Percentiles rank a stretch among this genome's conserved stretches.
Conservation (phyloP, 2,797 vertebrate species). For the Gouania willdenowi region DNA sequence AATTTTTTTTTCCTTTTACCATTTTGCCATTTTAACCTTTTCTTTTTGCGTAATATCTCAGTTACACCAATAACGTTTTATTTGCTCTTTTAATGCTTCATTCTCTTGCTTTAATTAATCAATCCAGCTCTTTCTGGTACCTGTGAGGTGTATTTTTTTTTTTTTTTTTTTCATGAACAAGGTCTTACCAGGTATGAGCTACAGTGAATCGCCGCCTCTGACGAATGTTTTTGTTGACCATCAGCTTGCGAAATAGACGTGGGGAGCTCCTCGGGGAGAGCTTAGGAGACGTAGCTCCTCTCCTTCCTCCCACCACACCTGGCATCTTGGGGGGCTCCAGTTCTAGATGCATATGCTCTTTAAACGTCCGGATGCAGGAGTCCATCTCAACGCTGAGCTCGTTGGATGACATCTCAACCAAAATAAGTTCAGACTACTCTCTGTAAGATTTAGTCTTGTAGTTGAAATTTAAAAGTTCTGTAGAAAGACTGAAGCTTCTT, state of each 20-base stretch:
- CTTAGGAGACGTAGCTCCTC: conserved; percentile 90
- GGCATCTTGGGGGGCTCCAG: conserved; percentile 88
- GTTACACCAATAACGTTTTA: too few species aligned
- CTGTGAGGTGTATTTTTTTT: neutral
- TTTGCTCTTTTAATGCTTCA: too few species aligned
- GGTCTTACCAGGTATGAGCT: conserved; percentile 96
- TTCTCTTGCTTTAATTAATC: too few species aligned
- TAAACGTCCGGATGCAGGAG: conserved; percentile 93
- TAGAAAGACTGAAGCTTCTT: conserved; percentile 1
- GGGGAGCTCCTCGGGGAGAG: conserved; percentile 95
- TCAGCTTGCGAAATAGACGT: conserved; percentile 94
- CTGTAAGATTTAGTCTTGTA: conserved; percentile 14
- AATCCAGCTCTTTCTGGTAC: too few species aligned
- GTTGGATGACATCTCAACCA: conserved; percentile 84
- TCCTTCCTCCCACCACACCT: conserved; percentile 69
- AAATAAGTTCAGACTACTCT: too few species aligned
- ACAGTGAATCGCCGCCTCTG: conserved; percentile 96
- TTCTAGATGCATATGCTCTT: conserved; percentile 97
- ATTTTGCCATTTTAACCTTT: neutral
- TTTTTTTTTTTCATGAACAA: conserved; percentile 1
- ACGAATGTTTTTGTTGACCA: conserved; percentile 95
- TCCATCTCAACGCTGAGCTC: conserved; percentile 84
- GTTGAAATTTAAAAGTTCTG: conserved; percentile 4
- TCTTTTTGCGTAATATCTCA: too few species aligned
- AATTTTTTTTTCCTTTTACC: neutral